Evolutionary conservation across 2,888 invertebrate species (phyloP), one percentile per base, ranked within the genome.

Genomic region (Drosophila trichaetosa): DNA sequence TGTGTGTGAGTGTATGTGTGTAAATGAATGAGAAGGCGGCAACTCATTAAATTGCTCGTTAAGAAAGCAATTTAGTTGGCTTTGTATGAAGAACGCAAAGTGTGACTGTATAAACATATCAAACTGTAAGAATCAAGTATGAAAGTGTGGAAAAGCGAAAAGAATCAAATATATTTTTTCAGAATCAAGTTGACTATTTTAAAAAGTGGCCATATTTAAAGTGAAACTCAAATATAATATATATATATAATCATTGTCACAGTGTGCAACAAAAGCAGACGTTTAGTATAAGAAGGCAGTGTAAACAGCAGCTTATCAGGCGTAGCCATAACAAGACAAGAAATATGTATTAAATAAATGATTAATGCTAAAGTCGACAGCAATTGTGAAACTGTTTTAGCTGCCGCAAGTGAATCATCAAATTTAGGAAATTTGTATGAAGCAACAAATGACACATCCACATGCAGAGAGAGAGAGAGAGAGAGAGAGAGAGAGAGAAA

Each of bases 371-470:
- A 49, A 60, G 54, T 61, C 54, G 34, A 48, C 46, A 38, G 40
- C 51, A 73, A 69, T 51, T 49, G 76, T 54, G 60, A 46, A 77
- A 60, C 31, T 36, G 64, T 42, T 68, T 68, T 40, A 24, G 46
- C 16, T 38, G 57, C 58, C 52, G 34, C 63, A 53, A 73, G 69
- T 80, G 80, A 80, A 65, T 80, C 80, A 80, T 76, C 70, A 61
- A 65, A 51, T 71, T 49, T 66, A 69, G 66, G 58, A 85, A 89
- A 80, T 82, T 76, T 75, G 42, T 46, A 76, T 89, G 75, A 85
- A 85, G 85, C 73, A 77, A 51, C 68, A 67, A 46, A 67, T 69
- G 69, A 36, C 46, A 42, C 34, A 64, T 36, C 52, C 58, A 59
- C 51, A 53, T 62, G 33, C 31, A 62, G 40, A 31, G 18, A 42